phyloP scores from a whole-genome alignment of 2,797 vertebrate species.

The Cetoscarus ocellatus region DNA sequence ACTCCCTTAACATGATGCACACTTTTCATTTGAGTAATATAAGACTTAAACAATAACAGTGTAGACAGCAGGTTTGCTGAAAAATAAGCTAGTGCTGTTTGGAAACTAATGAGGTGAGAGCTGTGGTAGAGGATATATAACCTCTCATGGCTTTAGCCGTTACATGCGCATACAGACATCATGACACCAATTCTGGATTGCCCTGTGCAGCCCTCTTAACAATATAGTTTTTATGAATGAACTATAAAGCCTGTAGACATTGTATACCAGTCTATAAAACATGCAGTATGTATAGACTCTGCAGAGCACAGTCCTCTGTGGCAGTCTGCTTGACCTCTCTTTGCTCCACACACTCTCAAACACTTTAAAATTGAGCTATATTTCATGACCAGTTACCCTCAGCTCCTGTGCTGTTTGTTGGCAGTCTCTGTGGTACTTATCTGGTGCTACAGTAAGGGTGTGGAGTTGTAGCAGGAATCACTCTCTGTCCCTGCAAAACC shows the following conservation, averaged over 20 bases:
- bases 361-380: background rate
- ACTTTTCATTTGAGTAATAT: no score
- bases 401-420: background rate
- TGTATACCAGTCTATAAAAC: background rate
- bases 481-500: slow-evolving; percentile 26
- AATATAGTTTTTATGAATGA: background rate
- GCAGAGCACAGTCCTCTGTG: background rate
- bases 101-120: no score
- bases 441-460: background rate
- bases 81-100: no score
- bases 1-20: no score
- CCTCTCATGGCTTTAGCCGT: no score
- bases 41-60: no score
- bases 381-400: slow-evolving; percentile 18
- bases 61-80: no score
- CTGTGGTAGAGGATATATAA: no score
- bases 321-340: slow-evolving; percentile 1
- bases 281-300: background rate
- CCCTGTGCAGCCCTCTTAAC: background rate
- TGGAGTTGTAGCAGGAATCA: slow-evolving; percentile 38
- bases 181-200: no score
- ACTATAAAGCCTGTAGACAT: background rate
- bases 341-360: background rate
- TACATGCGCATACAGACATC: background rate
- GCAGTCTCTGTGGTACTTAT: slow-evolving; percentile 15